A percentile compares a stretch with the other conserved stretches of the same genome.
Conservation (phyloP, 1,140 invertebrate species). For the Scaptodrosophila lebanonensis region DNA sequence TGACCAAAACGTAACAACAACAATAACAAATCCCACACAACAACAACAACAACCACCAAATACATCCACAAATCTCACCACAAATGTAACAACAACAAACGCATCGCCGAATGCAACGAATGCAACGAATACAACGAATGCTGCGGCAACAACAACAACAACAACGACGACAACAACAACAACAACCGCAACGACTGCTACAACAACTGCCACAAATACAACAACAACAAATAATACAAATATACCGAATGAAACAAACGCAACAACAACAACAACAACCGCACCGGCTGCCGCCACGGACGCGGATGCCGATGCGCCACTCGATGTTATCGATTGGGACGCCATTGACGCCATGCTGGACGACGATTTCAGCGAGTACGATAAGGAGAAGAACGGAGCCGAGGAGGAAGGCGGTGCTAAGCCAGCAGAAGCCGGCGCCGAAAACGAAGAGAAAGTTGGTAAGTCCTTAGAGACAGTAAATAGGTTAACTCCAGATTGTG, state of each 20-base stretch:
- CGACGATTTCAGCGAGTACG: constrained; percentile 76
- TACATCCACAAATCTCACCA: constrained; percentile 20
- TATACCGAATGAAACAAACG: constrained; percentile 44
- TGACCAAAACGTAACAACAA: constrained; percentile 40
- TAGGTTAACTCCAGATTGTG: too few species aligned
- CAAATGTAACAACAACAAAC: constrained; percentile 54
- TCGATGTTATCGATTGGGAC: constrained; percentile 74
- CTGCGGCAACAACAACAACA: constrained; percentile 41
- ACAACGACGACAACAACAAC: constrained; percentile 16
- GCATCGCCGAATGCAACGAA: constrained; percentile 69
- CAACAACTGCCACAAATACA: constrained; percentile 60
- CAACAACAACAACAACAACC: constrained; percentile 37
- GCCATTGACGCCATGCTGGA: constrained; percentile 74
- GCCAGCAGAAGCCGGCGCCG: constrained; percentile 82
- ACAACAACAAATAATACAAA: constrained; percentile 38
- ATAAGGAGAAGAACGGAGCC: constrained; percentile 75
- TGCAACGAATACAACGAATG: constrained; percentile 54
- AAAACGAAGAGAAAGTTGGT: constrained; percentile 90
- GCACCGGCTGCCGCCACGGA: constrained; percentile 28
- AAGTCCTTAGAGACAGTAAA: constrained; percentile 62
- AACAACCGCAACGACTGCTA: constrained; percentile 50
- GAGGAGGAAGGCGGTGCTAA: constrained; percentile 80
- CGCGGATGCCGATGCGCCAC: constrained; percentile 63
- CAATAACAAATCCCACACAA: constrained; percentile 45
- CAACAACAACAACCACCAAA: constrained; percentile 44